These are phyloP conservation scores for Muscina levida DNA, from an alignment of 2,888 invertebrate genomes.

Conservation along the genomic window DNA sequence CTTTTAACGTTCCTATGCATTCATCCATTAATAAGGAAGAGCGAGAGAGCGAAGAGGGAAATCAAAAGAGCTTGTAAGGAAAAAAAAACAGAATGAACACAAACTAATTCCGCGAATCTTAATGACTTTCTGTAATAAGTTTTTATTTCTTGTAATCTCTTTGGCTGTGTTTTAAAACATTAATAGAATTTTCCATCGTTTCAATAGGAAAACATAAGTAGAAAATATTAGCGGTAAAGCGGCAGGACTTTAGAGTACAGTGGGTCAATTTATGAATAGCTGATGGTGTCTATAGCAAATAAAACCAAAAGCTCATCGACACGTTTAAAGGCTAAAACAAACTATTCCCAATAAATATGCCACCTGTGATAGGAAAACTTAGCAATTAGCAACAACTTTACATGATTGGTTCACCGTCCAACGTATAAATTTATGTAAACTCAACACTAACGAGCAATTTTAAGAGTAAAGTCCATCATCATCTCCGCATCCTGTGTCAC, in stretches of 20 bases:
- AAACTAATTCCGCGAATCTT: slow-evolving; percentile 76
- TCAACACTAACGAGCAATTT: slow-evolving; percentile 15
- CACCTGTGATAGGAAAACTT: no score
- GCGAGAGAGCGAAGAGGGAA: background rate
- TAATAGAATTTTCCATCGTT: slow-evolving; percentile 74
- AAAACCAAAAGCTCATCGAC: no score
- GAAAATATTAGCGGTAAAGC: slow-evolving; percentile 36
- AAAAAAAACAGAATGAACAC: slow-evolving; percentile 40
- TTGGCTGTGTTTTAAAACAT: slow-evolving; percentile 46
- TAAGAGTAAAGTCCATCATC: slow-evolving; percentile 16
- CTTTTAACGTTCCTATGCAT: background rate
- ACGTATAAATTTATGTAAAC: no score
- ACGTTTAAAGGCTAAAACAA: no score
- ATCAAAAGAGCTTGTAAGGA: slow-evolving; percentile 35
- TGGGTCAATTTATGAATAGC: slow-evolving; percentile 55
- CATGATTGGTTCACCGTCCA: no score
- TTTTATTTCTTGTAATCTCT: slow-evolving; percentile 73
- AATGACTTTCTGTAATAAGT: slow-evolving; percentile 79
- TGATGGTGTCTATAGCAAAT: background rate
- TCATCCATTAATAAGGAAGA: slow-evolving; percentile 32
- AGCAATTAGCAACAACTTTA: no score
- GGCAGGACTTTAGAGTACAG: slow-evolving; percentile 65
- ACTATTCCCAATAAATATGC: no score
- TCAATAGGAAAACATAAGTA: slow-evolving; percentile 71
- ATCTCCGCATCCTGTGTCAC: background rate